Evolutionary conservation across 1,140 invertebrate species (phyloP).

Genomic region (Leucophenga varia): DNA sequence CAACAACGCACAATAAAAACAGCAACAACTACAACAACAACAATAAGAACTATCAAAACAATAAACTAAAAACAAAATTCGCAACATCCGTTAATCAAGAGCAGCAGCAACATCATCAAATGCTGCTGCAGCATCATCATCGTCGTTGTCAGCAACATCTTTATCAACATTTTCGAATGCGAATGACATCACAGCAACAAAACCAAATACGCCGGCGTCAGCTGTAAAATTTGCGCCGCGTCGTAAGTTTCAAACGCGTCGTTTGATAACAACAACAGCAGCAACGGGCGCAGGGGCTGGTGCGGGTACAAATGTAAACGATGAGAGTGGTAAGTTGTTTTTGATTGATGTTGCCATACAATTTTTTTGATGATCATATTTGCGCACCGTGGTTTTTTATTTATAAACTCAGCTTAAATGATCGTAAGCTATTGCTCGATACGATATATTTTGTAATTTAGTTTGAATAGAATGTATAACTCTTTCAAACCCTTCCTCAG

Average conservation of each 20-base stretch:
- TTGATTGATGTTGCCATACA: neutral
- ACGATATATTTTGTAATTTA: too few species aligned
- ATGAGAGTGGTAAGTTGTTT: conserved; percentile 38
- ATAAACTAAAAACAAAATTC: conserved; percentile 33
- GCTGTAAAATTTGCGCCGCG: conserved; percentile 32
- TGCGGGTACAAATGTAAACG: too few species aligned
- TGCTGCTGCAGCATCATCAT: conserved; percentile 24
- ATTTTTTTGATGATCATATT: too few species aligned
- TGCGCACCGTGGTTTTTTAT: too few species aligned
- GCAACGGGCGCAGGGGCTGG: conserved; percentile 14
- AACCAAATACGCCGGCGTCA: conserved; percentile 30
- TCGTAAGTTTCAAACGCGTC: conserved; percentile 46
- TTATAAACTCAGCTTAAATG: too few species aligned
- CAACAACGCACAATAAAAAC: conserved; percentile 9
- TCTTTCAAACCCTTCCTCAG: too few species aligned
- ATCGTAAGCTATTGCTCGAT: too few species aligned
- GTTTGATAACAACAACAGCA: conserved; percentile 36
- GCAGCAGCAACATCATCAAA: conserved; percentile 6
- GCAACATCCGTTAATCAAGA: too few species aligned
- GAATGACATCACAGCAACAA: conserved; percentile 29
- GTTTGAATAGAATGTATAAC: too few species aligned
- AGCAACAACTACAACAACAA: conserved; percentile 16
- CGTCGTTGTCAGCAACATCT: conserved; percentile 16
- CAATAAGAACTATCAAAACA: conserved; percentile 24
- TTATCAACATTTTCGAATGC: conserved; percentile 14